These are phyloP conservation scores for Bufo bufo DNA, from an alignment of 2,113 vertebrate genomes.

Conservation along the genomic window DNA sequence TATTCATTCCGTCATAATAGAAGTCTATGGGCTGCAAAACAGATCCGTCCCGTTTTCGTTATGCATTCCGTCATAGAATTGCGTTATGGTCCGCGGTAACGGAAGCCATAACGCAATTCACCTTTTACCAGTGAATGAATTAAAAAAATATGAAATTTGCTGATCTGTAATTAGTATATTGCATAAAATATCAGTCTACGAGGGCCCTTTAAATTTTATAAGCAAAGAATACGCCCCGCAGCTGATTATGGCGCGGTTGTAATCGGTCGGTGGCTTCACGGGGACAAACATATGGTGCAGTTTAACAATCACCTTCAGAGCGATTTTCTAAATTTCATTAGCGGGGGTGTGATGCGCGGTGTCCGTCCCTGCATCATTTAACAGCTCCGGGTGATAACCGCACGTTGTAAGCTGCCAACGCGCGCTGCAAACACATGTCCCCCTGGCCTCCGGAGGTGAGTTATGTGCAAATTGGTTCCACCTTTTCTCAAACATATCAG, in stretches of 20 bases:
- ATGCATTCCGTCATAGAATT: too few relatives aligned
- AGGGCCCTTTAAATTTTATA: background rate
- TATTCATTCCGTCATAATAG: too few relatives aligned
- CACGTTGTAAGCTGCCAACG: constrained; percentile 49
- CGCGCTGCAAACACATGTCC: constrained; percentile 45
- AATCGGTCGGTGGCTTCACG: constrained; percentile 40
- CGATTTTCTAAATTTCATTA: constrained; percentile 43
- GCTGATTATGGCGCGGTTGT: background rate
- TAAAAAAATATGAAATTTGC: too few relatives aligned
- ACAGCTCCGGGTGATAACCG: constrained; percentile 52
- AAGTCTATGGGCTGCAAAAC: too few relatives aligned
- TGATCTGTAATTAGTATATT: too few relatives aligned
- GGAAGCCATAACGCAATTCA: too few relatives aligned
- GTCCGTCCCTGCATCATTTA: constrained; percentile 48
- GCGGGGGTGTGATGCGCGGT: constrained; percentile 34
- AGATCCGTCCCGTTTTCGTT: too few relatives aligned
- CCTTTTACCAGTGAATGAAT: too few relatives aligned
- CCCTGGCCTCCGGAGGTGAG: constrained; percentile 40
- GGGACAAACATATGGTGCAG: constrained; percentile 43
- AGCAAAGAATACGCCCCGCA: background rate
- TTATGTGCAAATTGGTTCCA: constrained; percentile 49
- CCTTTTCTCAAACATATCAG: constrained; percentile 35
- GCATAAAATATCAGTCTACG: background rate
- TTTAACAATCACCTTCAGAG: constrained; percentile 29
- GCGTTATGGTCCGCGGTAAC: too few relatives aligned